Percentiles rank a stretch among this genome's conserved stretches.
Conservation (phyloP, 2,888 invertebrate species). For the Globia sparganii region DNA sequence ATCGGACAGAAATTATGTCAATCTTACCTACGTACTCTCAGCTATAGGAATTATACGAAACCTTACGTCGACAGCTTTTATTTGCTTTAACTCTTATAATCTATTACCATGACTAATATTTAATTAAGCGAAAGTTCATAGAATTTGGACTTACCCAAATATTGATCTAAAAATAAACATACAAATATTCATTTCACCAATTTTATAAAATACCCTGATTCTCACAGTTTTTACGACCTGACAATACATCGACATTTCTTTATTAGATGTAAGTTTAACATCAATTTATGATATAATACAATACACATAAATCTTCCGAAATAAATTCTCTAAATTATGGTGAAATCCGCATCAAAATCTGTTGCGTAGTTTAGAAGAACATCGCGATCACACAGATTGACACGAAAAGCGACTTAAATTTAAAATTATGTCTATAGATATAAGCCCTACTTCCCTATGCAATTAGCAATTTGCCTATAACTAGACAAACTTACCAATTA, state of each 20-base stretch:
- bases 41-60: constrained; percentile 2
- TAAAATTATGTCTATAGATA: neutral
- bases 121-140: constrained; percentile 34
- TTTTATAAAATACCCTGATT: neutral
- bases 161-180: constrained; percentile 32
- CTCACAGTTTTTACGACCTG: neutral
- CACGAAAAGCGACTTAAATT: neutral
- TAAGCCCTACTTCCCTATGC: neutral
- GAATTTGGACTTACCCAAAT: constrained; percentile 25
- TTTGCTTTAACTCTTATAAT: constrained; percentile 39
- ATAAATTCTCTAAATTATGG: neutral
- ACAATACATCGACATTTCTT: neutral
- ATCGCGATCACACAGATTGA: neutral
- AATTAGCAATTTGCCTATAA: constrained; percentile 7
- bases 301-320: neutral
- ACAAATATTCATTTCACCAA: constrained; percentile 20
- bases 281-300: neutral
- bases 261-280: neutral
- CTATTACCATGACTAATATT: constrained; percentile 41
- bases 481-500: constrained; percentile 17
- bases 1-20: constrained; percentile 32
- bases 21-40: constrained; percentile 5
- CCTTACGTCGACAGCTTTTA: constrained; percentile 17
- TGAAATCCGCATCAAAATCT: neutral
- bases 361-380: neutral